Evolutionary conservation across 2,888 invertebrate genomes (phyloP), one percentile per base, ranked within the genome.

Genomic region (Cerastis leucographa): DNA sequence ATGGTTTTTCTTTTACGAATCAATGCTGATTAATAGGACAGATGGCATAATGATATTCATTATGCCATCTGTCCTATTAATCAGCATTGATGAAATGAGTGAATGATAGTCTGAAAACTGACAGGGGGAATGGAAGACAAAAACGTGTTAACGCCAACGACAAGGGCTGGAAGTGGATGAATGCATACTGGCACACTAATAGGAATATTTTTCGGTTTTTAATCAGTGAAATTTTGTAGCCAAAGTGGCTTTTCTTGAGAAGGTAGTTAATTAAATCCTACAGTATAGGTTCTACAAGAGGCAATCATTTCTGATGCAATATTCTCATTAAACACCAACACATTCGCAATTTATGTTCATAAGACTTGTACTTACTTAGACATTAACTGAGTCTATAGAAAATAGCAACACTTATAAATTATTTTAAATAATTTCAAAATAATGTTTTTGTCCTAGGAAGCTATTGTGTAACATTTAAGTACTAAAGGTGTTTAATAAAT

Each of bases 261-360:
- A 22, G 49, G 12, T 29, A 59, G 12, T 49, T 29, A 61, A 56
- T 56, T 44, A 51, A 71, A 78, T 8, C 54, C 6, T 49, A 46
- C 54, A 65, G 14, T 19, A 40, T 25, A n/a, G 62, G 22, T 44
- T 12, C 14, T 72, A 14, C 5, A 25, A 74, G 35, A 40, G 19
- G 14, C n/a, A 62, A 67, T 67, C 4, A 62, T 67, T 22, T 56
- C 62, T 79, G 62, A 67, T 56, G 46, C 54, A 62, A 81, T 76
- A 49, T 46, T 54, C 25, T 67, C n/a, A 67, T 49, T 74, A 62
- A 49, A 67, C 51, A 59, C 61, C 54, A 46, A 75, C 61, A 29
- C 44, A 29, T 29, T 19, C 14, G 4, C 9, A 19, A 66, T 61
- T 29, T 35, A 29, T 59, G 7, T 25, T 2, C 25, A 11, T 29